These are phyloP conservation scores for Loriculus beryllinus DNA, from an alignment of 2,797 vertebrate genomes.

Conservation along the genomic window DNA sequence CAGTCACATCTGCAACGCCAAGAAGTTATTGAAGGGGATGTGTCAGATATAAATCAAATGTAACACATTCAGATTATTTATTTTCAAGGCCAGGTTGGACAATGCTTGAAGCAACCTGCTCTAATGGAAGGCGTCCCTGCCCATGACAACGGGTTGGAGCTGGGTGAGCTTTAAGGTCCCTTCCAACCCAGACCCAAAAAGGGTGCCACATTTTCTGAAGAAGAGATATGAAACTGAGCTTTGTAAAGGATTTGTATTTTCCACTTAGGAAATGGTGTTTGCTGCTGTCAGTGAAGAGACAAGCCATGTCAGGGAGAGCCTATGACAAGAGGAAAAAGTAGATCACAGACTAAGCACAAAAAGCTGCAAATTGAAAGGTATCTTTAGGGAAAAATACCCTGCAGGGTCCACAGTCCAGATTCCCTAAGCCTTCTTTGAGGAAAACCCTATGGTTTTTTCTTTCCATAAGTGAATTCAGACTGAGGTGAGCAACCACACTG, in stretches of 20 bases:
- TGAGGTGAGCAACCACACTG: accelerated
- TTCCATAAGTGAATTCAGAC: neutral
- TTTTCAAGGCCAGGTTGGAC: neutral
- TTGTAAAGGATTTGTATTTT: neutral
- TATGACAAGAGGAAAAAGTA: neutral
- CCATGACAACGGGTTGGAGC: neutral
- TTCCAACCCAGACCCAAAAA: neutral
- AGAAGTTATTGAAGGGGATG: neutral
- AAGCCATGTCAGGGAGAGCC: neutral
- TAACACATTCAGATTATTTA: neutral
- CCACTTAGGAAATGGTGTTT: neutral
- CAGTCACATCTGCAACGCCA: neutral
- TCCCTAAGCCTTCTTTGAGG: neutral
- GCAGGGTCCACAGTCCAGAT: neutral
- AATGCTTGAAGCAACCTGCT: neutral
- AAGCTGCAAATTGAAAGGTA: neutral
- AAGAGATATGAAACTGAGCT: neutral
- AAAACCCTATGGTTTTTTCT: neutral
- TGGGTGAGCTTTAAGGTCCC: neutral
- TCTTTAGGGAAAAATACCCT: neutral
- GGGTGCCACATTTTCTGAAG: neutral
- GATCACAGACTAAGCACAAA: neutral
- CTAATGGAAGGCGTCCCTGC: neutral
- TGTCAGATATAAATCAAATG: neutral
- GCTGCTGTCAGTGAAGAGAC: neutral